Evolutionary conservation across 2,888 invertebrate species (phyloP), one percentile per base, ranked within the genome.

Genomic region (Ypsolopha scabrella): DNA sequence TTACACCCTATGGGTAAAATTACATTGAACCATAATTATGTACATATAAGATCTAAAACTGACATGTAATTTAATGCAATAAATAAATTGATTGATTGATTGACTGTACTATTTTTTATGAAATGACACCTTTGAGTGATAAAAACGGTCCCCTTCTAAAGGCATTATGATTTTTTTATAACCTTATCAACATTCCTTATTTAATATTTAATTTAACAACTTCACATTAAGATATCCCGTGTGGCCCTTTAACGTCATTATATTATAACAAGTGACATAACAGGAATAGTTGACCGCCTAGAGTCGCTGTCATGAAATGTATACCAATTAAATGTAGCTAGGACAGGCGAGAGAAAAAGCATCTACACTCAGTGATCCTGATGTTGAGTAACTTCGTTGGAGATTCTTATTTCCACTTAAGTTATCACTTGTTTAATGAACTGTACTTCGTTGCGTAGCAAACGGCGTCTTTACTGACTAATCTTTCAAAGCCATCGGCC

Each of bases 401-500:
- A 8, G 14, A 14, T 24, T 14, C 13, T 14, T n/a, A 11, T 13
- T 41, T 41, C 41, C 10, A 41, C 14, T 41, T 43, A 43, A 13
- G 13, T 36, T 46, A 34, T 11, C 13, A 13, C 47, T 47, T 14
- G 33, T 37, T 47, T 37, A 7, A 6, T 47, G 37, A 14, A 47
- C 37, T 14, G 35, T 35, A 47, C 47, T 14, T 43, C 24, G 36
- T 13, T 47, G 14, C 9, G 37, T 33, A 48, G 51, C 47, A 4
- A 24, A 4, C 4, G 35, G 44, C 34, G 13, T 7, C 24, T 45
- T 24, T 51, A 13, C 14, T 45, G 53, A 44, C 53, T 54, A 55
- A 58, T 55, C 55, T 50, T 10, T 38, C 51, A 53, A 48, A 50
- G 48, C 52, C 53, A 54, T 54, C 56, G 50, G 51, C 45, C 24